These are phyloP conservation scores for Galeopterus variegatus DNA, from an alignment of 2,113 vertebrate genomes.

Conservation along the genomic window DNA sequence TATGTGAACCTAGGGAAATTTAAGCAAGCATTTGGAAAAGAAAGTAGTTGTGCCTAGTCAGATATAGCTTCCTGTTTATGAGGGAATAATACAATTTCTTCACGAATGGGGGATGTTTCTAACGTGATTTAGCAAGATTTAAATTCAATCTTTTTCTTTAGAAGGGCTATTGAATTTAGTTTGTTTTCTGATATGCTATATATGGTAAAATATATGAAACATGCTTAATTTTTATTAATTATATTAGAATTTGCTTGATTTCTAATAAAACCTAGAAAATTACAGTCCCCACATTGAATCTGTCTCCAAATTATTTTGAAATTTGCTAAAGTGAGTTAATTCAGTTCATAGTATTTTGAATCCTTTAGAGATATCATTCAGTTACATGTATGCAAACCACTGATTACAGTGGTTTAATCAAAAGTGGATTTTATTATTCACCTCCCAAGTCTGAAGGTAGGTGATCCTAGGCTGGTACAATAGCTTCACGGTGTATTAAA, in stretches of 20 bases:
- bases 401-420: background rate
- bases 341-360: background rate
- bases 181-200: background rate
- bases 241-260: background rate
- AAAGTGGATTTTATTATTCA: background rate
- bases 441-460: background rate
- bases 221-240: background rate
- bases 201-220: background rate
- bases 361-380: background rate
- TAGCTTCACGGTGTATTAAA: background rate
- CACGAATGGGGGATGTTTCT: background rate
- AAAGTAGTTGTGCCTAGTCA: background rate
- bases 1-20: background rate
- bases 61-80: background rate
- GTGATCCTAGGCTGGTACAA: accelerated
- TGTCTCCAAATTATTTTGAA: background rate
- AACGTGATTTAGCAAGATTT: background rate
- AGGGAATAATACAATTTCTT: background rate
- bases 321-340: background rate
- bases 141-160: background rate
- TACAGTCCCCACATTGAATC: background rate
- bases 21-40: background rate
- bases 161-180: background rate
- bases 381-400: background rate
- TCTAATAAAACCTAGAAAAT: background rate